Evolutionary conservation across 2,797 vertebrate species (phyloP).

Genomic region (Etheostoma perlongum): DNA sequence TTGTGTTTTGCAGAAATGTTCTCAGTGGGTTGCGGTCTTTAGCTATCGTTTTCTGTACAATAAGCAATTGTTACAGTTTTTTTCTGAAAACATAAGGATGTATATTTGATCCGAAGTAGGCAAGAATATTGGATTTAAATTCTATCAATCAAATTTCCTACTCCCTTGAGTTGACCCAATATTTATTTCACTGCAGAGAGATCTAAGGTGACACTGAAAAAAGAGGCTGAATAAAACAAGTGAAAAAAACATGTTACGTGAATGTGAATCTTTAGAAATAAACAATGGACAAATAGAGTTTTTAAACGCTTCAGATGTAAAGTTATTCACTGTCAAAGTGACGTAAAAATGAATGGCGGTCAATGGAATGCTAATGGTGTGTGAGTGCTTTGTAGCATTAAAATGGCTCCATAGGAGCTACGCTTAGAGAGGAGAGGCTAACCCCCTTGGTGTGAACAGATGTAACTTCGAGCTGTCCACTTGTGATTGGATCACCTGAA

Average conservation of each 20-base stretch:
- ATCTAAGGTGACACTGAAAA: not conserved
- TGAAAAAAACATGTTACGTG: slow-evolving; percentile 34
- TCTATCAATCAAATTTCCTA: not conserved
- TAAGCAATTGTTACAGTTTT: not conserved
- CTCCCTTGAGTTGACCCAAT: not conserved
- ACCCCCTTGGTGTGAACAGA: too few relatives aligned
- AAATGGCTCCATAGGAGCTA: too few relatives aligned
- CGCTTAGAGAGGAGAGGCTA: too few relatives aligned
- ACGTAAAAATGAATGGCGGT: too few relatives aligned
- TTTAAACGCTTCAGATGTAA: too few relatives aligned
- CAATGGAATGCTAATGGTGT: too few relatives aligned
- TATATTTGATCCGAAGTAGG: not conserved
- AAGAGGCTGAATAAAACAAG: not conserved
- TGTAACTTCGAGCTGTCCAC: too few relatives aligned
- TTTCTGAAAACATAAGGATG: not conserved
- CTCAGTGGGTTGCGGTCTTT: not conserved
- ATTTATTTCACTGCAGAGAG: not conserved
- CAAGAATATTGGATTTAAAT: not conserved
- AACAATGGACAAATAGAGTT: too few relatives aligned
- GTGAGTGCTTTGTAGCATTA: too few relatives aligned
- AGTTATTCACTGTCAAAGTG: too few relatives aligned
- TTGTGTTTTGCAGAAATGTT: not conserved
- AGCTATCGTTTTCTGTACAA: not conserved
- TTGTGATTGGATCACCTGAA: too few relatives aligned
- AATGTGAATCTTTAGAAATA: not conserved